phyloP scores from a whole-genome alignment of 2,797 vertebrate species.

The Balearica regulorum region DNA sequence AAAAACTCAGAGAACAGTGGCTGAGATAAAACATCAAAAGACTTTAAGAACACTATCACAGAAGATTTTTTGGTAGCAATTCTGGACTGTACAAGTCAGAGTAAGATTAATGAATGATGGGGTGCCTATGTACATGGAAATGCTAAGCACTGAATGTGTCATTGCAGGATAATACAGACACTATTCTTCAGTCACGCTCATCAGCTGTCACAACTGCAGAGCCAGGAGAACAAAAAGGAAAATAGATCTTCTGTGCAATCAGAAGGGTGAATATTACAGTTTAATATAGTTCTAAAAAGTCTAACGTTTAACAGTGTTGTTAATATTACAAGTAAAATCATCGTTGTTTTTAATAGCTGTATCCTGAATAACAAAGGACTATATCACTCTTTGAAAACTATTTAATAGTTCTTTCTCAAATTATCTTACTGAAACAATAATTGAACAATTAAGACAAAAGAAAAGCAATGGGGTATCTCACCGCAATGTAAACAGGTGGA shows the following conservation, averaged over 20 bases:
- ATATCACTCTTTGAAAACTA: not conserved
- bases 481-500: not conserved
- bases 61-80: not conserved
- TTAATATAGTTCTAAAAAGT: not conserved
- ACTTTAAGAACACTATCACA: not conserved
- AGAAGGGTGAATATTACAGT: not conserved
- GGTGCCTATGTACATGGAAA: not conserved
- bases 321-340: not conserved
- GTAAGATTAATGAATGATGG: not conserved
- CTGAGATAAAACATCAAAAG: not conserved
- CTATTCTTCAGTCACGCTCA: not conserved
- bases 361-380: not conserved
- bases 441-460: not conserved
- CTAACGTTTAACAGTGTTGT: not conserved
- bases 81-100: not conserved
- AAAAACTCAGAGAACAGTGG: not conserved
- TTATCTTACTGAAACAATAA: slow-evolving; percentile 9
- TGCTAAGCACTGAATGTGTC: not conserved
- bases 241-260: not conserved
- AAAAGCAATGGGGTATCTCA: not conserved
- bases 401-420: not conserved
- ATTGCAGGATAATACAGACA: not conserved
- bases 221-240: not conserved
- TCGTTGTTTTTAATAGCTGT: not conserved
- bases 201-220: not conserved